Evolutionary conservation across 2,888 invertebrate species (phyloP).

Genomic region (Aplocera efformata): DNA sequence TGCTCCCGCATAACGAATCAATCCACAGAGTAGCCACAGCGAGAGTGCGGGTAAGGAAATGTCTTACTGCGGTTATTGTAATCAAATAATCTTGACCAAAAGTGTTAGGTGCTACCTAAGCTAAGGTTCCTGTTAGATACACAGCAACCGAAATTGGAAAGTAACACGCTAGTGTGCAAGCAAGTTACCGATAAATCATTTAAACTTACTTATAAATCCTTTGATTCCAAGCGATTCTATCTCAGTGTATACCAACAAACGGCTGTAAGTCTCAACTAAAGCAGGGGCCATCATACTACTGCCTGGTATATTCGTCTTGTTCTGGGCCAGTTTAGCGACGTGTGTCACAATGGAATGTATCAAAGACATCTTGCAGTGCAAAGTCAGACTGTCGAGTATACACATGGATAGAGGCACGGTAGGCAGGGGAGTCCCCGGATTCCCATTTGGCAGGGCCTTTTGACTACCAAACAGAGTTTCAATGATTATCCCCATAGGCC

Average conservation of each 20-base stretch:
- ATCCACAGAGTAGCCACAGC: too few relatives aligned
- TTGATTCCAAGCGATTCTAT: slow-evolving; percentile 98
- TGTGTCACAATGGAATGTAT: slow-evolving; percentile 91
- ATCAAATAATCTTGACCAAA: too few relatives aligned
- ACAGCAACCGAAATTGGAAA: too few relatives aligned
- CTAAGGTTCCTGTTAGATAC: too few relatives aligned
- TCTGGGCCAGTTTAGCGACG: slow-evolving; percentile 93
- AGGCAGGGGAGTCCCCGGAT: slow-evolving; percentile 82
- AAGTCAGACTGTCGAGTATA: slow-evolving; percentile 94
- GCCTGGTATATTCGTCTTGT: slow-evolving; percentile 88
- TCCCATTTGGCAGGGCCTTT: slow-evolving; percentile 77
- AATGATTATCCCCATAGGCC: slow-evolving; percentile 95
- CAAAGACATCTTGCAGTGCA: slow-evolving; percentile 96
- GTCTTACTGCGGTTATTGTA: too few relatives aligned
- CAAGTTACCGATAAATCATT: not conserved
- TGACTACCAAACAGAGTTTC: slow-evolving; percentile 90
- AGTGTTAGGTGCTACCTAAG: too few relatives aligned
- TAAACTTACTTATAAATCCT: slow-evolving; percentile 91
- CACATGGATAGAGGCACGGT: slow-evolving; percentile 95
- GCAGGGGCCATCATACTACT: slow-evolving; percentile 89
- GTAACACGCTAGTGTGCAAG: too few relatives aligned
- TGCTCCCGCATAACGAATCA: too few relatives aligned
- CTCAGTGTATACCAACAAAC: slow-evolving; percentile 96
- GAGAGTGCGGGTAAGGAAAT: too few relatives aligned
- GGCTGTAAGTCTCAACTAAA: slow-evolving; percentile 95